A percentile compares a stretch with the other conserved stretches of the same genome.
phyloP scores from a whole-genome alignment of 2,113 vertebrate species.

The Engraulis encrasicolus region DNA sequence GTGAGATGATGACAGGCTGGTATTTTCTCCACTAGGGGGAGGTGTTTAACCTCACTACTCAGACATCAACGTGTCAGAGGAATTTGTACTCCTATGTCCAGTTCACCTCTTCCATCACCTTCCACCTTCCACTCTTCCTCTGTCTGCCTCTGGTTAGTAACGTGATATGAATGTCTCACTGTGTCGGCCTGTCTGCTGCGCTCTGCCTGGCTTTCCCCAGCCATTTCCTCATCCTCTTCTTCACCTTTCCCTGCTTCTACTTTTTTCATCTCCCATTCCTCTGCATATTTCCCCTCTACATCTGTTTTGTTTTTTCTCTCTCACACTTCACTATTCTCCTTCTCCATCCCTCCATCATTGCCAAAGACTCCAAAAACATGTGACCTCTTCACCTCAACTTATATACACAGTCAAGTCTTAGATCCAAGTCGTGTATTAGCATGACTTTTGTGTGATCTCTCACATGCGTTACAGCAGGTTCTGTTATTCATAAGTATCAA shows the following conservation, averaged over 20 bases:
- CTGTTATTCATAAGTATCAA: not conserved
- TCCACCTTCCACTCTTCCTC: not conserved
- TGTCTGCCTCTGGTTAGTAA: not conserved
- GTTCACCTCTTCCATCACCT: not conserved
- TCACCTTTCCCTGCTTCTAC: not conserved
- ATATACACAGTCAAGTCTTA: not conserved
- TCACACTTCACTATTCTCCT: not conserved
- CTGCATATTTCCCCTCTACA: not conserved
- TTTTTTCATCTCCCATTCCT: not conserved
- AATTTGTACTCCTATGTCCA: not conserved
- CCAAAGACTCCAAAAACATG: not conserved
- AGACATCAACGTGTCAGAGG: not conserved
- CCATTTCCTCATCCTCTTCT: not conserved
- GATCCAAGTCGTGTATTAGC: not conserved
- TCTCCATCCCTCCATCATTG: not conserved
- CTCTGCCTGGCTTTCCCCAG: not conserved
- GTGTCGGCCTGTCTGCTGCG: not conserved
- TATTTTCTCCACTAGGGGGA: constrained; percentile 66
- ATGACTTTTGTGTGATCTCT: not conserved
- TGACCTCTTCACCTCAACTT: not conserved
- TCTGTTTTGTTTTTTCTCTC: not conserved
- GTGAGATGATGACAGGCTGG: not conserved
- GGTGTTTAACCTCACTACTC: constrained; percentile 57
- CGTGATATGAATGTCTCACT: not conserved
- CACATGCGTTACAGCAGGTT: not conserved